Percentiles rank a stretch among this genome's conserved stretches.
Evolutionary conservation across 2,113 vertebrate species (phyloP).

Genomic region (Oenanthe oenanthe): DNA sequence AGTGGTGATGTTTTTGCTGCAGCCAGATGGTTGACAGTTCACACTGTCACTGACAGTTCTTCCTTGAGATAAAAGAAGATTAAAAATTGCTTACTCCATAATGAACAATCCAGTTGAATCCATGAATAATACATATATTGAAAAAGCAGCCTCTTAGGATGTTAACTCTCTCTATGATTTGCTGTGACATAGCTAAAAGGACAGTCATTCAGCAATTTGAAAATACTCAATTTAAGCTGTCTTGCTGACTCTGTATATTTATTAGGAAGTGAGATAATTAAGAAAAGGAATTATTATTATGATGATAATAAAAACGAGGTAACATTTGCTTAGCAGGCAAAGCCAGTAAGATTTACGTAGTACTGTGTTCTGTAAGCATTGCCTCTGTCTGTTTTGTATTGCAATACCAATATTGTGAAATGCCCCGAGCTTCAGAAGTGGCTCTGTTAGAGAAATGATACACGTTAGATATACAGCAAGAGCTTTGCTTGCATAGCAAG

Average conservation of each 20-base stretch:
- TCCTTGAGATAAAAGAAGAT: neutral
- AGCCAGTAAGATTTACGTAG: neutral
- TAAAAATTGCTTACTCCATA: neutral
- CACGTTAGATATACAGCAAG: rapidly evolving
- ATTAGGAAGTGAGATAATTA: neutral
- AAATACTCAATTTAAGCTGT: neutral
- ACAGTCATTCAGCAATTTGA: neutral
- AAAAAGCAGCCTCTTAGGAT: neutral
- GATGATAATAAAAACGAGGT: neutral
- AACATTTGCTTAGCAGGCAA: neutral
- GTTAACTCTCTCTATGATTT: neutral
- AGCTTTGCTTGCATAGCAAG: neutral
- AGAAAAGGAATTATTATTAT: neutral
- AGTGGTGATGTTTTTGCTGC: neutral
- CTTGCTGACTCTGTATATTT: neutral
- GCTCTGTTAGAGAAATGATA: neutral
- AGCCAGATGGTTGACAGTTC: neutral
- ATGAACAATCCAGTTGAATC: neutral
- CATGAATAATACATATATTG: neutral
- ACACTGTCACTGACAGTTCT: neutral
- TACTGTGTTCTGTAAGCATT: neutral
- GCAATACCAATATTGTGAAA: neutral
- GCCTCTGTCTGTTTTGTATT: neutral
- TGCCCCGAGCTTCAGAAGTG: neutral
- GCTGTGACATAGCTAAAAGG: neutral